Conservation (phyloP, 2,113 vertebrate species). For the Daphoenositta chrysoptera region DNA sequence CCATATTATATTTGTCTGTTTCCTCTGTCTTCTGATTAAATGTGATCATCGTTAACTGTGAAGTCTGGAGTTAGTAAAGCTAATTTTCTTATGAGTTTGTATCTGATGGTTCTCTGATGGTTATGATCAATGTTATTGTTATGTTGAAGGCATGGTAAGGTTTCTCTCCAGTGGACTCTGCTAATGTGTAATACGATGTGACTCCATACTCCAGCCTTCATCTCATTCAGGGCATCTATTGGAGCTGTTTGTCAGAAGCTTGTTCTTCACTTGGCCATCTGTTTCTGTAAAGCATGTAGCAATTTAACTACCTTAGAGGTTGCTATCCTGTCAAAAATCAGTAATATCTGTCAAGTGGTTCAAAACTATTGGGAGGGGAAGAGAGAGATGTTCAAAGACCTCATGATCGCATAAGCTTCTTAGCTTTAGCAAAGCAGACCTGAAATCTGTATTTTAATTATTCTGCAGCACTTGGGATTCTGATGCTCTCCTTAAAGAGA, state of each 20-base stretch:
- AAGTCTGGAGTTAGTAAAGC: neutral
- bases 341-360: neutral
- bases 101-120: neutral
- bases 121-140: neutral
- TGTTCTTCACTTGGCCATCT: conserved; percentile 24
- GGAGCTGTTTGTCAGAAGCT: neutral
- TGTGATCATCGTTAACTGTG: neutral
- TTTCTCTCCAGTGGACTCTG: neutral
- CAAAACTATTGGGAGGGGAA: neutral
- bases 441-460: conserved; percentile 54
- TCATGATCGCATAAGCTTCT: conserved; percentile 44
- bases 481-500: neutral
- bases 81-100: neutral
- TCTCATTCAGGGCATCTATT: neutral
- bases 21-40: neutral
- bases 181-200: neutral
- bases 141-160: neutral
- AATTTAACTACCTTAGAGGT: conserved; percentile 2
- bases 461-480: neutral
- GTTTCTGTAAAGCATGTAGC: neutral
- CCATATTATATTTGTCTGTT: neutral
- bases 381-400: neutral
- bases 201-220: neutral
- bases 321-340: conserved; percentile 6
- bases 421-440: conserved; percentile 41